Evolutionary conservation across 2,113 vertebrate species (phyloP).

Genomic region (Dipodomys spectabilis): DNA sequence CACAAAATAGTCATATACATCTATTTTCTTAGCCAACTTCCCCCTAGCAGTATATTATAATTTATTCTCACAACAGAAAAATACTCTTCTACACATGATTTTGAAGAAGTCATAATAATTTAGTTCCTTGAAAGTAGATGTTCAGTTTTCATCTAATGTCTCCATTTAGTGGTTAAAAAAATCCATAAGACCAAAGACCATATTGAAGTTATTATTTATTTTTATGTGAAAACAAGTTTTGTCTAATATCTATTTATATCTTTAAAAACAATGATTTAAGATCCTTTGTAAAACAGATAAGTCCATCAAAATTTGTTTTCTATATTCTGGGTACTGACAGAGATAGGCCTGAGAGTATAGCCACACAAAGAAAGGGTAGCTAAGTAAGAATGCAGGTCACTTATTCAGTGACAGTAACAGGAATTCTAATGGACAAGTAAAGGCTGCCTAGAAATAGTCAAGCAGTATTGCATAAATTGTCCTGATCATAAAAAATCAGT

Average conservation of each 20-base stretch:
- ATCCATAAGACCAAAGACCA: neutral
- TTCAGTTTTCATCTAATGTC: neutral
- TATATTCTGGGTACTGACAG: neutral
- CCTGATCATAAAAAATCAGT: neutral
- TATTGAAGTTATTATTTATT: neutral
- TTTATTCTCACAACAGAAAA: constrained; percentile 2
- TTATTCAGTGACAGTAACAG: neutral
- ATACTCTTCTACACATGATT: neutral
- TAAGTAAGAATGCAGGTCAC: neutral
- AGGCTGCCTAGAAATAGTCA: neutral
- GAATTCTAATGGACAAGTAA: constrained; percentile 2
- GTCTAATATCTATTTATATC: neutral
- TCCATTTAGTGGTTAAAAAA: constrained; percentile 33
- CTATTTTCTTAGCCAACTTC: neutral
- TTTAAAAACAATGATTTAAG: neutral
- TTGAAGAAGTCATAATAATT: neutral
- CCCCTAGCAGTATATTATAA: neutral
- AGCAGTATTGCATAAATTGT: neutral
- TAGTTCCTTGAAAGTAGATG: neutral
- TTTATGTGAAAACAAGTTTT: neutral
- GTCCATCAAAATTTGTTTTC: neutral
- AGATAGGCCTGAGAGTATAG: neutral
- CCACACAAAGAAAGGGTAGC: neutral
- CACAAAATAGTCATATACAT: neutral
- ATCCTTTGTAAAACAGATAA: neutral